Base-by-base conservation (phyloP, 2,888 invertebrate species). In the Aporophyla lueneburgensis region DNA sequence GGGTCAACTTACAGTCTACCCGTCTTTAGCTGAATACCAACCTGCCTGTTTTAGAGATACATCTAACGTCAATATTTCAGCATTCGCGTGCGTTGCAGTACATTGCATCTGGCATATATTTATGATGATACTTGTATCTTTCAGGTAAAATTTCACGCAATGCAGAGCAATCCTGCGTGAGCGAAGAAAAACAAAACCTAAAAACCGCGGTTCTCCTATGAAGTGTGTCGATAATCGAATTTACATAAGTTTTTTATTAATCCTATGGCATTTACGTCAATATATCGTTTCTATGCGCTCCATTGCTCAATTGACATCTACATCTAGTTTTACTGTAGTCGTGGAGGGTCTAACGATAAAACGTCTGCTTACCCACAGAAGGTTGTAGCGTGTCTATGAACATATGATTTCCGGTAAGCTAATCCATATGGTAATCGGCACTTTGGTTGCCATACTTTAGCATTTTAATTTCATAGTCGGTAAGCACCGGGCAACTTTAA, bases 391-490 rank as follows among this genome's bases (percentile, higher is more conserved):
- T 87, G 86, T 74, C 86, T 75, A 58, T 65, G 12, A 72, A 78
- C 65, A 76, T 62, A 84, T 27, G 81, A 76, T 83, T 85, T 87
- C 87, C 87, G 72, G 79, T 74, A 33, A 62, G 79, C 78, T 88
- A 88, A 87, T 87, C 88, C 88, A 61, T 78, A 88, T 87, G 87
- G 54, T 87, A 87, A 87, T 85, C 33, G 69, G 51, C 12, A 40
- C 43, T 53, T 74, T 78, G 75, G 82, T 84, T 88, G 86, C 33
- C 85, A 88, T 88, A 82, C 63, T 54, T 83, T 87, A 83, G 78
- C 88, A 88, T 87, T 83, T 83, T 87, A 80, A 87, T 87, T 88
- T 87, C 81, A 87, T 88, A 87, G 88, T 88, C 76, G 5, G 69
- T 87, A 79, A 77, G 68, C 82, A 84, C 59, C 70, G 59, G 74